Evolutionary conservation across 2,113 vertebrate genomes (phyloP).

Genomic region (Eurystomus gularis): DNA sequence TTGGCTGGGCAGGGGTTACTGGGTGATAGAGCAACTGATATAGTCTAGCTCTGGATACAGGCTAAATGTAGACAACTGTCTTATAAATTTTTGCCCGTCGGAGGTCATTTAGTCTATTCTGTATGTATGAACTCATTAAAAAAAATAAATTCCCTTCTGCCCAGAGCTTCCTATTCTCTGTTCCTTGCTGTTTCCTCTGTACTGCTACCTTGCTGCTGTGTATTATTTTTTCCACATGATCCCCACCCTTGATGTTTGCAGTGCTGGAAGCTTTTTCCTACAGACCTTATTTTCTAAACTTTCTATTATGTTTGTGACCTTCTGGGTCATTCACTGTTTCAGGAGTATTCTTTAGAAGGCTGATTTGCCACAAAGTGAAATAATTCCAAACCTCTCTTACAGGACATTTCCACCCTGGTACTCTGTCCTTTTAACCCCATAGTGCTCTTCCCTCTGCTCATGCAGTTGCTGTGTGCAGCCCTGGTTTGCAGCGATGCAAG

Average conservation of each 20-base stretch:
- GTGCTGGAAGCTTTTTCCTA: background rate
- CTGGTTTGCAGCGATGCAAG: rapidly evolving
- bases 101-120: background rate
- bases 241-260: background rate
- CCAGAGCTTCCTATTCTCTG: background rate
- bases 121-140: background rate
- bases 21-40: background rate
- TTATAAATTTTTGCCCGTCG: background rate
- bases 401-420: background rate
- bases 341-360: background rate
- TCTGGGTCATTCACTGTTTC: background rate
- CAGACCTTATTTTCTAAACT: background rate
- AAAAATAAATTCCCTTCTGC: background rate
- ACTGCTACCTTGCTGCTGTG: background rate
- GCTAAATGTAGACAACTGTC: background rate
- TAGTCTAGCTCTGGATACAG: background rate
- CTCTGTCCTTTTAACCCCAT: background rate
- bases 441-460: background rate
- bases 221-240: background rate
- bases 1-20: background rate
- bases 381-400: background rate
- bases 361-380: background rate
- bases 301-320: conserved; percentile 11
- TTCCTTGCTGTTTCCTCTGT: background rate
- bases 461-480: background rate